Conservation (phyloP, 2,113 vertebrate genomes). For the Seriola quinqueradiata region DNA sequence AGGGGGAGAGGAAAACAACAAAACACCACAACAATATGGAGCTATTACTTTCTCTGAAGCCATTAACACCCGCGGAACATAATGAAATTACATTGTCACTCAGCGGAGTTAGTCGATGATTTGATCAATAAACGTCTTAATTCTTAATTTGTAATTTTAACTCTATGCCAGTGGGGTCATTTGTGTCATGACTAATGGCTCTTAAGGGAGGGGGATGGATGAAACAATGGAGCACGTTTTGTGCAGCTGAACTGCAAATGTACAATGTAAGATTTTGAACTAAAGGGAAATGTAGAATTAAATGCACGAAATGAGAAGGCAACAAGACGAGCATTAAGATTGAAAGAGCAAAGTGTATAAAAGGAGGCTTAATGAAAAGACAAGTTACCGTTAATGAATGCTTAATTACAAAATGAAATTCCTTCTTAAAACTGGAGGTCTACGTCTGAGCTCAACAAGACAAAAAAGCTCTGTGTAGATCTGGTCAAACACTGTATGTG, state of each 20-base stretch:
- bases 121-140: constrained; percentile 62
- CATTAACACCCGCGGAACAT: constrained; percentile 52
- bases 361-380: background rate
- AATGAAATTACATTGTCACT: constrained; percentile 61
- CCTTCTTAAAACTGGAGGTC: background rate
- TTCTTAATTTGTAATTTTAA: constrained; percentile 53
- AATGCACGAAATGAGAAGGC: background rate
- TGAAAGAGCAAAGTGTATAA: background rate
- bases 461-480: background rate
- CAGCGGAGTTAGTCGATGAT: constrained; percentile 43
- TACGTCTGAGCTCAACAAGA: background rate
- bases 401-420: background rate
- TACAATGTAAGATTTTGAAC: background rate
- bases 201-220: background rate
- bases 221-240: background rate
- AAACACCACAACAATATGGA: constrained; percentile 22
- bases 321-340: background rate
- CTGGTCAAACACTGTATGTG: too few species aligned
- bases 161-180: constrained; percentile 5
- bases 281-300: background rate
- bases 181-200: constrained; percentile 29
- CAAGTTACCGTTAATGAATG: background rate
- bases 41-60: constrained; percentile 33
- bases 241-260: background rate
- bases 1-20: constrained; percentile 38